These are phyloP conservation scores for Hoplias malabaricus DNA, from an alignment of 2,113 vertebrate species.

Conservation along the genomic window DNA sequence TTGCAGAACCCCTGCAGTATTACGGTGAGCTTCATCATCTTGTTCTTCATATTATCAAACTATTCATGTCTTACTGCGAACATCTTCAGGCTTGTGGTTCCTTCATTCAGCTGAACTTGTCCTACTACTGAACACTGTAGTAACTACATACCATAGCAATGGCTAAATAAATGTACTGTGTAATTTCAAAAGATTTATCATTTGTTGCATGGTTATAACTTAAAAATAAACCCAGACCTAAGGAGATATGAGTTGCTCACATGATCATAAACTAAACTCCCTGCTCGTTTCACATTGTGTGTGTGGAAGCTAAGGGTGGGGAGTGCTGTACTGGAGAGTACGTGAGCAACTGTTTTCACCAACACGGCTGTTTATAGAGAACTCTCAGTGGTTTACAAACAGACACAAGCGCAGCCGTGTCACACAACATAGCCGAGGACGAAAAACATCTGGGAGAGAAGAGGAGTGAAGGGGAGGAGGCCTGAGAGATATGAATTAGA, in stretches of 20 bases:
- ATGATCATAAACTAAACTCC: not conserved
- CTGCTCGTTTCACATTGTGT: not conserved
- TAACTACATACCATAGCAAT: too few species aligned
- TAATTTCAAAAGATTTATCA: too few species aligned
- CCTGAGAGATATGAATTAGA: conserved; percentile 14
- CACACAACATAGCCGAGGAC: conserved; percentile 60
- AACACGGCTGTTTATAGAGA: conserved; percentile 72
- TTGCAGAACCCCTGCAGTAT: conserved; percentile 81
- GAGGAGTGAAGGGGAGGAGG: conserved; percentile 16
- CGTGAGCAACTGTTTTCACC: conserved; percentile 42
- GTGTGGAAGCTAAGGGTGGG: not conserved
- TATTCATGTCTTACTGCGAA: too few species aligned
- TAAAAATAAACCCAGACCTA: too few species aligned
- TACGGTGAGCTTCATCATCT: conserved; percentile 78
- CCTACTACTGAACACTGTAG: not conserved
- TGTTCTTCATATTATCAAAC: not conserved
- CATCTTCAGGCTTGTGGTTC: not conserved
- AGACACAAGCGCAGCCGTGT: conserved; percentile 60
- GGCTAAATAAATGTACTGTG: too few species aligned
- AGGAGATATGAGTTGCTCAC: not conserved
- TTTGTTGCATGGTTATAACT: too few species aligned
- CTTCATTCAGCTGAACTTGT: not conserved
- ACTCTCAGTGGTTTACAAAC: conserved; percentile 75
- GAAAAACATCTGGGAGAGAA: conserved; percentile 71
- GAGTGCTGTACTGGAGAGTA: not conserved